Conservation (phyloP, 2,113 vertebrate genomes). For the Protobothrops flavoviridis region DNA sequence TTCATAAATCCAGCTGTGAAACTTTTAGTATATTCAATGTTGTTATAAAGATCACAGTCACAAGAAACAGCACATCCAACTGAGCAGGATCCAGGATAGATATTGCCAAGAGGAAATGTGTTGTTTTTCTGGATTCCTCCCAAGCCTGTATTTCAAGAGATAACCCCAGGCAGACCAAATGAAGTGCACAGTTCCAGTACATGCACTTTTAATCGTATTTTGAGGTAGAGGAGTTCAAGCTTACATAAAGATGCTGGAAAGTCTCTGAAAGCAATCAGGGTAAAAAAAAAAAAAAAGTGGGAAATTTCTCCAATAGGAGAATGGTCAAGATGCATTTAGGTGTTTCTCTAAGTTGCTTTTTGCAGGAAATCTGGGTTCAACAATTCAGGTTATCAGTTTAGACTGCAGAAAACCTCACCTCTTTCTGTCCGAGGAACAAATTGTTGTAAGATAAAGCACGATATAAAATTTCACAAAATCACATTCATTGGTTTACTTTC, state of each 20-base stretch:
- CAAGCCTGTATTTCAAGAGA: background rate
- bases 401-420: constrained; percentile 35
- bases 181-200: background rate
- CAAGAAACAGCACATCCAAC: background rate
- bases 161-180: background rate
- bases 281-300: background rate
- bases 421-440: constrained; percentile 21
- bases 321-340: constrained; percentile 28
- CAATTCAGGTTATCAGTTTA: constrained; percentile 45
- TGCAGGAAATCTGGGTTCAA: constrained; percentile 24
- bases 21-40: background rate
- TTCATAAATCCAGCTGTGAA: background rate
- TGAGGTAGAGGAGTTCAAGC: constrained; percentile 37
- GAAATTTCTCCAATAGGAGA: constrained; percentile 1
- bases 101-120: background rate
- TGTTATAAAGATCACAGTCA: background rate
- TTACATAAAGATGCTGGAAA: constrained; percentile 49
- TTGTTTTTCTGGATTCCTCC: background rate
- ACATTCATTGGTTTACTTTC: constrained; percentile 9
- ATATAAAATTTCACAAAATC: background rate
- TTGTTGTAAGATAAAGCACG: constrained; percentile 29
- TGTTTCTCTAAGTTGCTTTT: constrained; percentile 50
- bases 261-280: background rate
- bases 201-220: background rate
- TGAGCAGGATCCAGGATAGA: background rate